These are phyloP conservation scores for Amphilophus citrinellus DNA, from an alignment of 2,113 vertebrate species.

Conservation along the genomic window DNA sequence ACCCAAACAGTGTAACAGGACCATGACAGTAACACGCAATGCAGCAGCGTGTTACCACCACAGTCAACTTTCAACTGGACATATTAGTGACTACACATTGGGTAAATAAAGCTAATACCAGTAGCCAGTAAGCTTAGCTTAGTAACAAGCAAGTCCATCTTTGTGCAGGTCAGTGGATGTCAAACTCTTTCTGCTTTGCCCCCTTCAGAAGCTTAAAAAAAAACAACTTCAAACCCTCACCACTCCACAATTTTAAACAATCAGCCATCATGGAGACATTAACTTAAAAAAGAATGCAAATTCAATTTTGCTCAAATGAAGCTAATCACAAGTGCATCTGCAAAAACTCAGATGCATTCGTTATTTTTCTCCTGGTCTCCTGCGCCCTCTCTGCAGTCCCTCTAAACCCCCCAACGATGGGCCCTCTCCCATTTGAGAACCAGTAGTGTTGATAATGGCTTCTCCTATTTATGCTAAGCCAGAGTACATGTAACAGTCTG, in stretches of 20 bases:
- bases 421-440: background rate
- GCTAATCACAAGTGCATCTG: no score
- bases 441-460: background rate
- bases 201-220: background rate
- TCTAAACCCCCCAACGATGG: background rate
- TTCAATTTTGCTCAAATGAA: background rate
- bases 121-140: background rate
- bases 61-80: background rate
- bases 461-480: background rate
- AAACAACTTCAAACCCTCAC: background rate
- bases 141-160: background rate
- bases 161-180: background rate
- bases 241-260: background rate
- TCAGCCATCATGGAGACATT: background rate
- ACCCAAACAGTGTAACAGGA: background rate
- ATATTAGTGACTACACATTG: background rate
- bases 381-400: background rate
- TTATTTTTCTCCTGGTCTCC: no score
- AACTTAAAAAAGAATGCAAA: slow-evolving; percentile 1
- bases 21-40: background rate
- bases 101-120: background rate
- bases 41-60: background rate
- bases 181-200: background rate
- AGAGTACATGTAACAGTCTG: background rate
- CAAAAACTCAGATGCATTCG: no score